These are phyloP conservation scores for Daktulosphaira vitifoliae DNA, from an alignment of 1,140 invertebrate species.

Conservation along the genomic window DNA sequence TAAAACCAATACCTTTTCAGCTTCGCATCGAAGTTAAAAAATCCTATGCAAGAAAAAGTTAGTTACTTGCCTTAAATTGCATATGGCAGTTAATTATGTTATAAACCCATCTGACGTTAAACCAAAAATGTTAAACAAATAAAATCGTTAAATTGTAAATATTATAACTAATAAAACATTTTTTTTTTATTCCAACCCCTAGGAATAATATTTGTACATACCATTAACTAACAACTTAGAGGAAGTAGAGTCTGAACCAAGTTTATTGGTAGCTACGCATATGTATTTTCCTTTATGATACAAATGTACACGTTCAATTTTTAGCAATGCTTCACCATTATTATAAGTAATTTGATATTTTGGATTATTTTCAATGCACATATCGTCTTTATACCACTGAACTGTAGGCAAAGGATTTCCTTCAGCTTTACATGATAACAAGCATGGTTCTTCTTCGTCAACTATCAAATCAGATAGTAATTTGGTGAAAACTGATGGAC, in stretches of 20 bases:
- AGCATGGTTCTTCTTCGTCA: slow-evolving; percentile 55
- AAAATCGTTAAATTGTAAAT: too few species aligned
- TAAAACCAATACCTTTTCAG: too few species aligned
- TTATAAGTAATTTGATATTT: slow-evolving; percentile 60
- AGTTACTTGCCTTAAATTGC: too few species aligned
- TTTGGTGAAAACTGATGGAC: slow-evolving; percentile 55
- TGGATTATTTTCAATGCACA: slow-evolving; percentile 62
- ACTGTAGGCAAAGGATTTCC: slow-evolving; percentile 69
- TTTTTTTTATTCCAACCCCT: not conserved
- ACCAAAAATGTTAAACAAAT: too few species aligned
- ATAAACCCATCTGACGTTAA: too few species aligned
- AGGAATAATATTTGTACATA: slow-evolving; percentile 43
- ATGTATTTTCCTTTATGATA: slow-evolving; percentile 55
- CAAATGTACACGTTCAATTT: slow-evolving; percentile 51
- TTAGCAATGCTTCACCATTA: slow-evolving; percentile 55
- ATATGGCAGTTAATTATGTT: too few species aligned
- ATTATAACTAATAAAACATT: too few species aligned
- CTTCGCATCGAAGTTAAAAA: too few species aligned
- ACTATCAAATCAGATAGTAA: slow-evolving; percentile 54
- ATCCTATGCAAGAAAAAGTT: too few species aligned
- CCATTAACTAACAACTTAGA: slow-evolving; percentile 49
- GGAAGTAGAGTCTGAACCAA: slow-evolving; percentile 54
- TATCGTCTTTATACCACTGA: slow-evolving; percentile 67
- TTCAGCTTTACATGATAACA: slow-evolving; percentile 61
- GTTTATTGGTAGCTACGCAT: slow-evolving; percentile 60